A percentile compares a stretch with the other conserved stretches of the same genome.
These are phyloP conservation scores for Laspeyria flexula DNA, from an alignment of 2,888 invertebrate species.

Conservation along the genomic window DNA sequence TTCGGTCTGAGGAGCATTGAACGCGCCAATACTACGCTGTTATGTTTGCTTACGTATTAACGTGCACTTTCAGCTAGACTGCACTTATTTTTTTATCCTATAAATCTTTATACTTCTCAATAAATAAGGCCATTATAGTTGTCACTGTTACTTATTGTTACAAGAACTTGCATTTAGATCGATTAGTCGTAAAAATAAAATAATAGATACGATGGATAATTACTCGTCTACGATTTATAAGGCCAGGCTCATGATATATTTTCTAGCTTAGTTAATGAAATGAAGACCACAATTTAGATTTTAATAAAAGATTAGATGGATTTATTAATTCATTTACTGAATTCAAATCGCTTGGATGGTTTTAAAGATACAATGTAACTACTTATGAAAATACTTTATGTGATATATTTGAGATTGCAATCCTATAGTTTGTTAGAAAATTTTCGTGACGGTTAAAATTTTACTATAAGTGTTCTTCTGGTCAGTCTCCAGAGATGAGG, in stretches of 20 bases:
- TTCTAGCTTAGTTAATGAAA: constrained; percentile 11
- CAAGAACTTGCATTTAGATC: constrained; percentile 1
- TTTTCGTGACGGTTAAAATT: too few species aligned
- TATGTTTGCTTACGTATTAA: constrained; percentile 18
- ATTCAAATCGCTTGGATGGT: too few species aligned
- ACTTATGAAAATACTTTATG: too few species aligned
- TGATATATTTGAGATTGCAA: too few species aligned
- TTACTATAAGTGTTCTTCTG: too few species aligned
- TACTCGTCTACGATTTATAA: constrained; percentile 17
- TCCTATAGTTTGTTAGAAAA: too few species aligned
- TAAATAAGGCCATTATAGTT: constrained; percentile 2
- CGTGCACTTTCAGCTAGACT: constrained; percentile 1
- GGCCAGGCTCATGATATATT: constrained; percentile 7
- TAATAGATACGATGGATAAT: constrained; percentile 19
- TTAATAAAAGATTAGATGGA: background rate
- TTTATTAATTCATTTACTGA: too few species aligned
- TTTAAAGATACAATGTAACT: too few species aligned
- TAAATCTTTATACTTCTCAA: background rate
- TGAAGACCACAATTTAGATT: constrained; percentile 10
- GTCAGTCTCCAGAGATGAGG: too few species aligned
- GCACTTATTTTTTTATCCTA: background rate
- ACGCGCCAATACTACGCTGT: constrained; percentile 8
- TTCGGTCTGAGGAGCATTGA: constrained; percentile 23
- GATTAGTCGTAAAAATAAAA: constrained; percentile 12
- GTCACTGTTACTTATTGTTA: background rate